Conservation (phyloP, 2,113 vertebrate species). For the Pollimyrus isidori region DNA sequence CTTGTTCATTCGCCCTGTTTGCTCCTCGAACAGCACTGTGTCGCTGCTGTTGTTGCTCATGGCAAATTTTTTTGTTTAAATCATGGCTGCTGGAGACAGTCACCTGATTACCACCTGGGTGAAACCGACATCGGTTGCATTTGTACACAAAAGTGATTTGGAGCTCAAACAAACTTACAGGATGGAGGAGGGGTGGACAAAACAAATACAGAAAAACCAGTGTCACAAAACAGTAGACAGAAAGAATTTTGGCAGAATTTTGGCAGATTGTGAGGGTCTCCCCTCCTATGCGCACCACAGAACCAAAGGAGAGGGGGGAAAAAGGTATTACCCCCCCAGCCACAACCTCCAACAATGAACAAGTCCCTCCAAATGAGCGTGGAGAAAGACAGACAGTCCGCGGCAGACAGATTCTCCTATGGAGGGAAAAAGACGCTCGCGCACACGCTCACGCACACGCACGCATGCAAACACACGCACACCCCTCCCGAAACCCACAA, state of each 20-base stretch:
- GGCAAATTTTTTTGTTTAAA: neutral
- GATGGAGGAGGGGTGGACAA: constrained; percentile 51
- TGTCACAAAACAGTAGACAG: neutral
- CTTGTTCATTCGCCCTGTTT: neutral
- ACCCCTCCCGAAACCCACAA: constrained; percentile 40
- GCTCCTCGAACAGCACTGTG: neutral
- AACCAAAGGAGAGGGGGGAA: neutral
- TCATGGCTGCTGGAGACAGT: neutral
- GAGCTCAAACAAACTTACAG: constrained; percentile 33
- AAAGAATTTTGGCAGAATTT: constrained; percentile 33
- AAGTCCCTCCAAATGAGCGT: neutral
- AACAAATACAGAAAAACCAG: neutral
- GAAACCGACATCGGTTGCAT: neutral
- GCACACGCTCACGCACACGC: constrained; percentile 17
- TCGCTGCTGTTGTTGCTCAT: constrained; percentile 7
- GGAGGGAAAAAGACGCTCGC: constrained; percentile 28
- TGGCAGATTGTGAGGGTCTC: constrained; percentile 56
- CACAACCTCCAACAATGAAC: constrained; percentile 28
- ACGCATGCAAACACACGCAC: constrained; percentile 30
- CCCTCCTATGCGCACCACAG: constrained; percentile 29
- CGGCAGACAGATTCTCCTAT: constrained; percentile 30
- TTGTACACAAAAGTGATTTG: constrained; percentile 24
- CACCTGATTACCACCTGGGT: neutral
- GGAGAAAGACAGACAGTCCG: constrained; percentile 42
- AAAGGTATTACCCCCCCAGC: neutral